Base-by-base conservation (phyloP, 2,797 vertebrate genomes). In the Danio kyathit region DNA sequence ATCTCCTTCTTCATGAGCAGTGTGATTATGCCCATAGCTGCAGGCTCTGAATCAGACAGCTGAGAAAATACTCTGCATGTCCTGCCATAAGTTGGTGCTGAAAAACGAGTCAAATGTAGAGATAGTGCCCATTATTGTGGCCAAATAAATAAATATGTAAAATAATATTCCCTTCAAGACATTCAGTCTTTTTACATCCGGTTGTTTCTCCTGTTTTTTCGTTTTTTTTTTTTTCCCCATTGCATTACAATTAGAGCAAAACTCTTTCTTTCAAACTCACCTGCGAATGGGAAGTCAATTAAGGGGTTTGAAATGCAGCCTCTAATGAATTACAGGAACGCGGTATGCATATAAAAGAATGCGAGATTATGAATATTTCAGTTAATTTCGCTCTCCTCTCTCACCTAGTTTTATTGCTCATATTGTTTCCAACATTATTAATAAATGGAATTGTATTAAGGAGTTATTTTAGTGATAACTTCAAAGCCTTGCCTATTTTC, bases 331-430 rank as follows among this genome's bases (percentile, higher is more conserved):
- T 90, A 87, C 49, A 54, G 66, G 70, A 77, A 69, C 51, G 16
- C 88, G 75, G 75, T 88, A 88, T 75, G 57, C 54, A 80, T 80
- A 91, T 92, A 91, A 94, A 92, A 91, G 88, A 90, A 85, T 87
- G 84, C 86, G 87, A 90, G 89, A 91, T 92, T 94, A 92, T 92
- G 90, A 93, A 94, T 92, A 94, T 94, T 94, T 93, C 90, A 92
- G 90, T 89, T 93, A 87, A 91, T 92, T 93, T 90, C 92, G 88
- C 90, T 91, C 90, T 90, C 91, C 92, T 88, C 90, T 92, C 88
- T 83, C 54, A 54, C 56, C 54, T 56, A 56, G 44, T 61, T 48
- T 56, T 76, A 81, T 76, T 76, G 48, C 48, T 17, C 12, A 41
- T 51, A 61, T 61, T 79, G 56, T 71, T 79, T 79, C 44, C 54